Evolutionary conservation across 2,113 vertebrate species (phyloP), one percentile per base, ranked within the genome.

Genomic region (Dascyllus trimaculatus): DNA sequence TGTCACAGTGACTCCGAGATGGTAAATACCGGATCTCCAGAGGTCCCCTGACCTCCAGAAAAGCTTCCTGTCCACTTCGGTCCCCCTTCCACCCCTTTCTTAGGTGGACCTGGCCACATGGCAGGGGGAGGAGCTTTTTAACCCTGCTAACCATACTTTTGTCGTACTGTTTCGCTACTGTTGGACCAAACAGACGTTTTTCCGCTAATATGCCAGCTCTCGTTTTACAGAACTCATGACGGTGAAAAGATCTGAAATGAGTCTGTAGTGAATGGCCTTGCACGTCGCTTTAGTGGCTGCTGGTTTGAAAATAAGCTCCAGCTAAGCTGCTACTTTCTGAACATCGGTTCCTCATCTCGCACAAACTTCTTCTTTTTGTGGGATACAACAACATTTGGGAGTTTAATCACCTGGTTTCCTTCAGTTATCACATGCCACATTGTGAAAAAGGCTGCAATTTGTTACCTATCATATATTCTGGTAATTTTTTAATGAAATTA

Each of bases 1-100:
- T 97, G 95, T 96, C 96, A 98, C 95, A 98, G 97, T 96, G 97
- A 99, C 96, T 97, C 96, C 63, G 97, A 99, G 95, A 99, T 98
- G 98, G 98, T 99, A 99, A 99, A 95, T 1, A 73, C 49, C 51
- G 83, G 89, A 74, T 75, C 84, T 56, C 59, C 51, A 15, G 45
- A 26, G 71, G 83, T 59, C 78, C 25, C 71, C 75, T 77, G 40
- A 72, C 90, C 89, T 90, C 90, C 88, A 53, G 64, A 26, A 60
- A 80, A 82, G 87, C 74, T 62, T 78, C 72, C 74, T 84, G 89
- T 81, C 60, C 71, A 21, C 79, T 84, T 32, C 1, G 11, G n/a
- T 59, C 5, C 51, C 45, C n/a, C 63, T 22, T 51, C 60, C 60
- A 40, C 54, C 71, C 26, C 21, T 56, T 19, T 57, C 49, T 71